Conservation (phyloP, 1,140 invertebrate genomes). For the Wiebesia pumilae region DNA sequence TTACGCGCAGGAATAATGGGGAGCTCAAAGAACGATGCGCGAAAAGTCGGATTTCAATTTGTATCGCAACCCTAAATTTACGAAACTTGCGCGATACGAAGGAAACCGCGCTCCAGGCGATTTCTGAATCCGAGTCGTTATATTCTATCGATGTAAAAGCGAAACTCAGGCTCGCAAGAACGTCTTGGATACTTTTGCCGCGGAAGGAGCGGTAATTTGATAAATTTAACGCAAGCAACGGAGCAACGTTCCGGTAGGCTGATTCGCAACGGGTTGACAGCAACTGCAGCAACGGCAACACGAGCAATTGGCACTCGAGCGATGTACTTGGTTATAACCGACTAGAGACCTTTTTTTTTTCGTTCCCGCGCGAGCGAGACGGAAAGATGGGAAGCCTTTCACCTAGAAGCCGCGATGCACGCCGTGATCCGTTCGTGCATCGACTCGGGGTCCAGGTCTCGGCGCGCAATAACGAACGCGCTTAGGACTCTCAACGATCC, state of each 20-base stretch:
- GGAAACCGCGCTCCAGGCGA: neutral
- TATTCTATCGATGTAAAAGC: neutral
- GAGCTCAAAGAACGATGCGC: neutral
- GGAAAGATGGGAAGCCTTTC: neutral
- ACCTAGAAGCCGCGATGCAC: neutral
- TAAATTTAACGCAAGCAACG: slow-evolving; percentile 27
- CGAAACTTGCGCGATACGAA: neutral
- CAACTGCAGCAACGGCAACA: neutral
- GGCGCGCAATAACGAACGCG: too few species aligned
- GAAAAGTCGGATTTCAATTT: neutral
- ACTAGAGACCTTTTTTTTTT: slow-evolving; percentile 52
- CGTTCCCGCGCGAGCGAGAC: slow-evolving; percentile 22
- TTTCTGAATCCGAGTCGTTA: too few species aligned
- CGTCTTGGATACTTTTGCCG: slow-evolving; percentile 12
- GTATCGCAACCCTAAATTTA: neutral
- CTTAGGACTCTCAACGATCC: too few species aligned
- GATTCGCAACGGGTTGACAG: neutral
- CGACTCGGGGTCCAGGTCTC: too few species aligned
- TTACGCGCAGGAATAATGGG: neutral
- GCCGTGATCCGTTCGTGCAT: neutral
- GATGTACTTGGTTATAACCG: too few species aligned
- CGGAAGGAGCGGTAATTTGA: slow-evolving; percentile 8
- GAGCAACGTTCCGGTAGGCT: slow-evolving; percentile 23
- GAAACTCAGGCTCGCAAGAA: neutral
- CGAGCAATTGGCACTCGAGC: slow-evolving; percentile 17